These are phyloP conservation scores for Cyrtonyx montezumae DNA, from an alignment of 2,113 vertebrate genomes.

Conservation along the genomic window DNA sequence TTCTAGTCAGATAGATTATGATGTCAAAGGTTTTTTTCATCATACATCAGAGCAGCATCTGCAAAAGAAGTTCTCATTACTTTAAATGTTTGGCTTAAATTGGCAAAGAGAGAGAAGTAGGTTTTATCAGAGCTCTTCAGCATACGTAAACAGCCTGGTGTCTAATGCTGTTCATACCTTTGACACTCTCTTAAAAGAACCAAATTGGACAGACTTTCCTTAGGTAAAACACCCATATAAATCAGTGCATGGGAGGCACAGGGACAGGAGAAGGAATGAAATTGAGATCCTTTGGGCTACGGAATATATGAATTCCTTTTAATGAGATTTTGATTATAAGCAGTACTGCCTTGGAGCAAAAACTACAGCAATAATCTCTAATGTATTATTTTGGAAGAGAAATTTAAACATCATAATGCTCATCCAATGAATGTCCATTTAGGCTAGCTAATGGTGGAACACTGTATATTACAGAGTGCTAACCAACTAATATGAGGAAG, in stretches of 20 bases:
- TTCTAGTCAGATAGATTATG: not conserved
- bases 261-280: conserved; percentile 1
- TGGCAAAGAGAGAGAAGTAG: not conserved
- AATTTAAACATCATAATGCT: conserved; percentile 47
- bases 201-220: not conserved
- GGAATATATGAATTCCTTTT: conserved; percentile 57
- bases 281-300: conserved; percentile 37
- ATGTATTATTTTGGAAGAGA: conserved; percentile 39
- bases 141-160: not conserved
- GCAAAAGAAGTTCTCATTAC: not conserved
- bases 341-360: conserved; percentile 38
- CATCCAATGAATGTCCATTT: conserved; percentile 63
- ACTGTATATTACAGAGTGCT: conserved; percentile 29
- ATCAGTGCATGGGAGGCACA: not conserved
- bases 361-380: conserved; percentile 28
- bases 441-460: conserved; percentile 42
- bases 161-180: not conserved
- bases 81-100: not conserved
- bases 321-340: conserved; percentile 72
- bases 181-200: not conserved
- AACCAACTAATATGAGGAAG: conserved; percentile 4
- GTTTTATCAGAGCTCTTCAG: not conserved
- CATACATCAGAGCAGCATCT: not conserved
- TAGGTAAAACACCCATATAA: conserved; percentile 7
- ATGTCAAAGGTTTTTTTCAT: not conserved